Conservation (phyloP, 2,113 vertebrate species). For the Castor canadensis region DNA sequence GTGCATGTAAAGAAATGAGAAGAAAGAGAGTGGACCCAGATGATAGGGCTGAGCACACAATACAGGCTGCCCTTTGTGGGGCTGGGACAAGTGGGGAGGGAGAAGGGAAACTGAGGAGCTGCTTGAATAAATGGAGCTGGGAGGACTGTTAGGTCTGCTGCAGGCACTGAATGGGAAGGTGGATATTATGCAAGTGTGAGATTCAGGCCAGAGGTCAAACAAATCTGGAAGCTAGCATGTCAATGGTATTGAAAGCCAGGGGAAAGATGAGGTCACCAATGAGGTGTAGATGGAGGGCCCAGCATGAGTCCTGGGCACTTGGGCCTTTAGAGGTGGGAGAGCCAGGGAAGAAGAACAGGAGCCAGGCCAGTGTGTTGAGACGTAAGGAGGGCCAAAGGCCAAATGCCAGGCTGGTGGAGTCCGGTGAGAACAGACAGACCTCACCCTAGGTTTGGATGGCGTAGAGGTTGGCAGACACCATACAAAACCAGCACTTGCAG, state of each 20-base stretch:
- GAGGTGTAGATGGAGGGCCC: neutral
- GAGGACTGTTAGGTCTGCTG: accelerated
- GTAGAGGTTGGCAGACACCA: neutral
- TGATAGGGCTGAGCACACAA: neutral
- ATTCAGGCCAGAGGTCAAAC: neutral
- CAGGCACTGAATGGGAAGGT: neutral
- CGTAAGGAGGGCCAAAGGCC: too few relatives aligned
- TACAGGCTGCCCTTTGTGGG: accelerated
- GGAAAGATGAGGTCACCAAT: neutral
- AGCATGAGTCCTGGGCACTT: neutral
- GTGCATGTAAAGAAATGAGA: neutral
- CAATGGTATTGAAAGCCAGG: neutral
- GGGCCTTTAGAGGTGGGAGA: neutral
- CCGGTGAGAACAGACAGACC: neutral
- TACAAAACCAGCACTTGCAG: neutral
- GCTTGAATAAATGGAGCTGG: neutral
- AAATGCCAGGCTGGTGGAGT: neutral
- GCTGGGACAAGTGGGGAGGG: neutral
- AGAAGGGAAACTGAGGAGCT: too few relatives aligned
- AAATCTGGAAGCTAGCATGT: neutral
- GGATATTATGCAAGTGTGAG: neutral
- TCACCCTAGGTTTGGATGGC: neutral
- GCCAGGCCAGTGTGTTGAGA: neutral
- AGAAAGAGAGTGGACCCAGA: neutral
- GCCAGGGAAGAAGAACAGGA: neutral